Evolutionary conservation across 2,113 vertebrate species (phyloP).

Genomic region (Dendropsophus ebraccatus): DNA sequence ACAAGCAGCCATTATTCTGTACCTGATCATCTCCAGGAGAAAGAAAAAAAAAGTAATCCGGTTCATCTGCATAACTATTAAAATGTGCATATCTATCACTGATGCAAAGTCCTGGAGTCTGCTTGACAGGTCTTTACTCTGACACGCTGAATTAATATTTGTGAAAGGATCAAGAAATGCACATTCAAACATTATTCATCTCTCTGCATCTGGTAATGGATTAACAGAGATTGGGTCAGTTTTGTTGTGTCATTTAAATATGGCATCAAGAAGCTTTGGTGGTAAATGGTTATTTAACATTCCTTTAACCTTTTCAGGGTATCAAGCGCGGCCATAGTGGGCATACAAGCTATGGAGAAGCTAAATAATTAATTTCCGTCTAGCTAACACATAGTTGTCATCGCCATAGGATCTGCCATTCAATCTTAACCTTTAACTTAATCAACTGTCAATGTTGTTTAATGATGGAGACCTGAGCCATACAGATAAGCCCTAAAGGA

Average conservation of each 20-base stretch:
- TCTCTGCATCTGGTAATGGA: conserved; percentile 45
- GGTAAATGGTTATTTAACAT: conserved; percentile 18
- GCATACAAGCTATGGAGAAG: neutral
- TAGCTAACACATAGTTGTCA: conserved; percentile 6
- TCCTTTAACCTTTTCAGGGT: conserved; percentile 11
- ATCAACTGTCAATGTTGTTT: conserved; percentile 54
- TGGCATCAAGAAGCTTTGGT: neutral
- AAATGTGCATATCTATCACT: conserved; percentile 65
- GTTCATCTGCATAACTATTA: conserved; percentile 74
- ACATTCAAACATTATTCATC: conserved; percentile 49
- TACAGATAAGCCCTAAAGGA: conserved; percentile 55
- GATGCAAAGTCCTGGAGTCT: conserved; percentile 2
- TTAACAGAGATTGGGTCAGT: conserved; percentile 45
- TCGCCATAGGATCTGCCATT: conserved; percentile 46
- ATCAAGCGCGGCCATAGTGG: neutral
- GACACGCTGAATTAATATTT: conserved; percentile 50
- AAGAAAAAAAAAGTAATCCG: conserved; percentile 62
- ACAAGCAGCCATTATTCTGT: conserved; percentile 60
- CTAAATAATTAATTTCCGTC: conserved; percentile 34
- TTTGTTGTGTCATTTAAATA: conserved; percentile 44
- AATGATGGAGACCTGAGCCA: conserved; percentile 53
- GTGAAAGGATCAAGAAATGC: conserved; percentile 43
- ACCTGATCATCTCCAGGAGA: conserved; percentile 61
- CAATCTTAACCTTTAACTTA: conserved; percentile 55
- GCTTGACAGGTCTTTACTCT: conserved; percentile 42